Base-by-base conservation (phyloP, 2,888 invertebrate genomes). In the Apotomis turbidana region DNA sequence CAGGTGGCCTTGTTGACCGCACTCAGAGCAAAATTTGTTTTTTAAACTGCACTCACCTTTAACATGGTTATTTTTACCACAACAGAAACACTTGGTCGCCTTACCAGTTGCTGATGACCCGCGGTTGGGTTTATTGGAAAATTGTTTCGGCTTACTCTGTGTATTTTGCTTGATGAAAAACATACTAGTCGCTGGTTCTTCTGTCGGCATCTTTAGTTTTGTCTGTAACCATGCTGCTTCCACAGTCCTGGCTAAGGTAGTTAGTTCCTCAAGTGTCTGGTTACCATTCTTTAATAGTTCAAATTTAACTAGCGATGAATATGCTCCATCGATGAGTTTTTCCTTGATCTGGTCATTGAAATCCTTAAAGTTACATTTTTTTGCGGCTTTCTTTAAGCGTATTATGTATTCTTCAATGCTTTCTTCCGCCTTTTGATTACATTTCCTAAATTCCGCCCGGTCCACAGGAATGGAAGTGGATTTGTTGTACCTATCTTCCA, bases 31-130 rank as follows among this genome's bases (percentile, higher is more conserved):
- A 44, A 13, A 44, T 27, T 60, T 44, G 0, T 44, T 60, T 5
- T 8, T 44, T 15, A 60, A 60, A 4, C 44, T 44, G 38, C 59
- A 59, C 3, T 59, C 59, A 10, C 9, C 5, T 41, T 59, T 59
- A 5, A 59, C 4, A 41, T 59, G 59, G n/a, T 59, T 59, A 41
- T 5, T 59, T 9, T 59, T 59, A 13, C 59, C 59, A 41, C 59
- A 59, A 41, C 59, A 59, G 5, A 5, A 59, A 59, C 59, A 59
- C 41, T 59, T 59, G 41, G 6, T 41, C 41, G 41, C 5, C 41
- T 41, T 41, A 41, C 6, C 41, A 38, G 3, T 15, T 15, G 3
- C 27, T 15, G 55, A 27, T 4, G 27, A 27, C 27, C 27, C 6
- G 3, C 15, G 5, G 15, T 55, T 27, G 1, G 3, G n/a, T 15